phyloP scores from a whole-genome alignment of 1,140 invertebrate genomes.

The Eubasilissa regina region DNA sequence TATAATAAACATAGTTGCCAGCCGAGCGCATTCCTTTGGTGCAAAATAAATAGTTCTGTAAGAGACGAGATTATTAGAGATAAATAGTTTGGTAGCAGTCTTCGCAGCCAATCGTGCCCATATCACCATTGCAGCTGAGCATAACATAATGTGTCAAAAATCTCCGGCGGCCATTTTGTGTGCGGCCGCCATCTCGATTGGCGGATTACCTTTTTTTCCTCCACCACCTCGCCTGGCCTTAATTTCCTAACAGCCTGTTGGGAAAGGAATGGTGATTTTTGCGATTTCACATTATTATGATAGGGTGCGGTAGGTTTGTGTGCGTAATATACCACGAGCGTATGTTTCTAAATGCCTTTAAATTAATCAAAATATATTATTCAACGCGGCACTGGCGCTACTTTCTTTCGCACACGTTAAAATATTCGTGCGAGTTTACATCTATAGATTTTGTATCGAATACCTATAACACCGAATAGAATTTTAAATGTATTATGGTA shows the following conservation, averaged over 20 bases:
- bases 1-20: constrained; percentile 2
- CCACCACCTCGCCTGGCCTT: constrained; percentile 91
- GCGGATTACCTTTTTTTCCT: constrained; percentile 91
- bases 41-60: constrained; percentile 36
- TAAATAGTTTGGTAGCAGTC: constrained; percentile 11
- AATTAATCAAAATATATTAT: background rate
- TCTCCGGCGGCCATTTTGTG: constrained; percentile 14
- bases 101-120: constrained; percentile 18
- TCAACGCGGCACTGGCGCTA: too few relatives aligned
- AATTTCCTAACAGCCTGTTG: constrained; percentile 82
- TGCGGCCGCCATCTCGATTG: constrained; percentile 24
- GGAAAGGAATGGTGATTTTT: constrained; percentile 66
- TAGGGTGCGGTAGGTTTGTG: background rate
- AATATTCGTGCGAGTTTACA: too few relatives aligned
- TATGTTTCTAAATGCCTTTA: background rate
- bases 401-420: too few relatives aligned
- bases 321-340: background rate
- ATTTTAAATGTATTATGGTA: too few relatives aligned
- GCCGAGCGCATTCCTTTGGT: constrained; percentile 36
- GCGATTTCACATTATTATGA: constrained; percentile 26
- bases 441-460: too few relatives aligned
- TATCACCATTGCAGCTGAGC: constrained; percentile 22
- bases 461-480: too few relatives aligned
- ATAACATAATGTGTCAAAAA: constrained; percentile 3
- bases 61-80: constrained; percentile 3